Evolutionary conservation across 2,113 vertebrate genomes (phyloP), one percentile per base, ranked within the genome.

Genomic region (Erpornis zantholeuca): DNA sequence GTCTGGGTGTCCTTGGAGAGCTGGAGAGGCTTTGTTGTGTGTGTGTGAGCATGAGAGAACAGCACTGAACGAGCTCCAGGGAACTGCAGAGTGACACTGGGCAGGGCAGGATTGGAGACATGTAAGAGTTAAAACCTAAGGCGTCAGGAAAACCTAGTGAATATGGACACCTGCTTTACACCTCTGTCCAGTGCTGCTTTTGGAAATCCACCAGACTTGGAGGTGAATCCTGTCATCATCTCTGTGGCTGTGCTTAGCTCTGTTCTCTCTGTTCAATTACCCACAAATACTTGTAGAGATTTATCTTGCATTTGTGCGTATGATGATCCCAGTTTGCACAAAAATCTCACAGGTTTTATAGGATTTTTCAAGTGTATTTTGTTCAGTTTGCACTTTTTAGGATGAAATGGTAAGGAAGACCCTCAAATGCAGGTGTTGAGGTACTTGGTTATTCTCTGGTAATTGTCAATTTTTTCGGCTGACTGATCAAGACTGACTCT

Each of bases 191-290:
- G 6, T 9, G 7, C 11, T 38, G 59, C 40, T 61, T 64, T 36
- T 35, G 72, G 27, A 86, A 61, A 82, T 3, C 59, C 52, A 4
- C 18, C 63, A 6, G 18, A 3, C 16, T 22, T 23, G 14, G 56
- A 7, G 36, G 15, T 3, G 16, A 45, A n/a, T 81, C 17, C 65
- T 45, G 28, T 47, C 2, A 0, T 66, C 17, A 12, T 47, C 68
- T 64, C 59, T 70, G 61, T 57, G 50, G 4, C 3, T 38, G 15
- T 69, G 21, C 50, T 69, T 47, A 31, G 53, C 42, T 72, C 28
- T 2, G 0, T 24, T 64, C 36, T 70, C n/a, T 68, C 27, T 9
- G 15, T 44, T 45, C 28, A 35, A 0, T n/a, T 38, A 27, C n/a
- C 68, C 29, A 23, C 6, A 79, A 61, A 22, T 21, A 18, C 47